phyloP scores from a whole-genome alignment of 1,140 invertebrate genomes.

The Hypothenemus hampei region DNA sequence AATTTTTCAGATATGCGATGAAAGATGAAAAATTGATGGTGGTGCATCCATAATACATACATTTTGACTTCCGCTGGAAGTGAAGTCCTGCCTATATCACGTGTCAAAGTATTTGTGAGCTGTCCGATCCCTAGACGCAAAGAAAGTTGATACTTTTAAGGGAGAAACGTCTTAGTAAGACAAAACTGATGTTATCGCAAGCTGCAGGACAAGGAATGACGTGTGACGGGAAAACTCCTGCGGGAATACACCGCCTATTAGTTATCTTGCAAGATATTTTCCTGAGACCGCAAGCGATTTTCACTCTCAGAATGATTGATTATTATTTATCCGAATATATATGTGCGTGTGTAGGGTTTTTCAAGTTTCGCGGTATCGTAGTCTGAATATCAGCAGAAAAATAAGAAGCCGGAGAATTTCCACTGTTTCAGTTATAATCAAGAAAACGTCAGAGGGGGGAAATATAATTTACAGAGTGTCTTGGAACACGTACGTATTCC shows the following conservation, averaged over 20 bases:
- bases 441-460: no score
- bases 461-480: no score
- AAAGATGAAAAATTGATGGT: constrained; percentile 1
- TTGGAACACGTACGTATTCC: no score
- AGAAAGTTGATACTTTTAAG: constrained; percentile 12
- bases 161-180: constrained; percentile 8
- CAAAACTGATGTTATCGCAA: constrained; percentile 16
- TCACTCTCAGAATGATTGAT: constrained; percentile 4
- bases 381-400: no score
- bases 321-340: not conserved
- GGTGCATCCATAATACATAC: not conserved
- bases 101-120: not conserved
- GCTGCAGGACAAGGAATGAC: constrained; percentile 6
- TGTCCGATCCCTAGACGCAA: not conserved
- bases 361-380: no score
- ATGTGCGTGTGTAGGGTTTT: no score
- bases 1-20: not conserved
- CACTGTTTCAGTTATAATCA: no score
- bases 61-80: not conserved
- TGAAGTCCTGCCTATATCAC: not conserved
- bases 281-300: no score
- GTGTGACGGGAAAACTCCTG: constrained; percentile 9
- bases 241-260: constrained; percentile 17
- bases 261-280: no score
- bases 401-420: no score